These are phyloP conservation scores for Diplodus puntazzo DNA, from an alignment of 2,797 vertebrate species.

Conservation along the genomic window DNA sequence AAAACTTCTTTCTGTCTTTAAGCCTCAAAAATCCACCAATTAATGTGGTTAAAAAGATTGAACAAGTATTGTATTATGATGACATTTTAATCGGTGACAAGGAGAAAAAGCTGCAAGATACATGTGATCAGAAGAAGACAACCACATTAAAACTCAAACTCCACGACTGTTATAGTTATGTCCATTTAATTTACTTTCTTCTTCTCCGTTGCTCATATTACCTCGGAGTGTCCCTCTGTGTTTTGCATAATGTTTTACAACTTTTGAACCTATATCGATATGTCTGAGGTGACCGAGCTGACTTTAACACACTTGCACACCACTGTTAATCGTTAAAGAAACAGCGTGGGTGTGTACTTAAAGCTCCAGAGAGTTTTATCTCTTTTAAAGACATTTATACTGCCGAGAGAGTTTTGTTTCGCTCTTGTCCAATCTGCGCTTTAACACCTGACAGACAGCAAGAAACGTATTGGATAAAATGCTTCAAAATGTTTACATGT, in stretches of 20 bases:
- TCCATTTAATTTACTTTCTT: background rate
- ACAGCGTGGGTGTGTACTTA: background rate
- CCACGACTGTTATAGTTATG: background rate
- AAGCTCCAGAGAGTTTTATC: slow-evolving; percentile 11
- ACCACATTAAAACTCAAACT: background rate
- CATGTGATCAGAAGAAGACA: background rate
- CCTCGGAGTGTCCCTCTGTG: background rate
- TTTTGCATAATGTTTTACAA: background rate
- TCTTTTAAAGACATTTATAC: background rate
- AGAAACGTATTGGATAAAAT: background rate
- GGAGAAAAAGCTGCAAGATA: background rate
- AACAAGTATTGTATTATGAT: background rate
- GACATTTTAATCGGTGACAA: background rate
- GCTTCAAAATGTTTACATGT: slow-evolving; percentile 9
- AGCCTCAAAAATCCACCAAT: background rate
- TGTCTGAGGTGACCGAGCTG: background rate
- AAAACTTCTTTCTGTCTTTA: background rate
- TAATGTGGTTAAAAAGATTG: background rate
- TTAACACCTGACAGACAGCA: slow-evolving; percentile 15
- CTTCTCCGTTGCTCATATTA: background rate
- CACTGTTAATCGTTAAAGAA: background rate
- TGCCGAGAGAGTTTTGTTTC: slow-evolving; percentile 14
- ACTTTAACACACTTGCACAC: background rate
- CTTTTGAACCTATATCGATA: background rate
- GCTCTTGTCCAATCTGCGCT: background rate